phyloP scores from a whole-genome alignment of 2,797 vertebrate genomes.

The Hapalemur alaotrensis region DNA sequence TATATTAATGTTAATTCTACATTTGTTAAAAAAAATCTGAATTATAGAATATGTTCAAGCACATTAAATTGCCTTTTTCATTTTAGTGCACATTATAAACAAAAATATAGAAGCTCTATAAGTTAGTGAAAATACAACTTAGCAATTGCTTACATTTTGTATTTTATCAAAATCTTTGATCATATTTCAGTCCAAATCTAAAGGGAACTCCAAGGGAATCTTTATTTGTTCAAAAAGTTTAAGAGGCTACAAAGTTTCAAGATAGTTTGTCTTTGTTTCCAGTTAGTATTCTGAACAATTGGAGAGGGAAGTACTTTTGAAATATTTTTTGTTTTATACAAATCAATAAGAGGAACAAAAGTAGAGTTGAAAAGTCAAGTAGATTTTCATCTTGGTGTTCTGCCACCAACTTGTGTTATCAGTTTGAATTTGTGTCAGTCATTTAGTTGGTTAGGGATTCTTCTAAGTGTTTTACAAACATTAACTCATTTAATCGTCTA shows the following conservation, averaged over 20 bases:
- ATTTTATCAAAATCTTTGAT: neutral
- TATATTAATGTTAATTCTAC: neutral
- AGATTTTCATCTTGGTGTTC: neutral
- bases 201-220: neutral
- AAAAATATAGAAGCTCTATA: neutral
- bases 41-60: neutral
- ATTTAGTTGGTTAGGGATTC: neutral
- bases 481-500: neutral
- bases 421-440: neutral
- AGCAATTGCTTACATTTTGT: neutral
- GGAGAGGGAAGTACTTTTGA: neutral
- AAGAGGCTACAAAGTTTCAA: neutral
- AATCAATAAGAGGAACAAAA: neutral
- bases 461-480: neutral
- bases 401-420: neutral
- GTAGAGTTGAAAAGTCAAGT: neutral
- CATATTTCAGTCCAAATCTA: neutral
- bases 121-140: neutral
- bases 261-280: neutral
- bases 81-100: neutral
- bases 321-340: neutral
- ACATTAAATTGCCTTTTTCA: neutral
- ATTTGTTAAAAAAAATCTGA: constrained; percentile 6
- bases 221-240: neutral
- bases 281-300: neutral